Evolutionary conservation across 2,888 invertebrate species (phyloP).

Genomic region (Mycalesis mineus): DNA sequence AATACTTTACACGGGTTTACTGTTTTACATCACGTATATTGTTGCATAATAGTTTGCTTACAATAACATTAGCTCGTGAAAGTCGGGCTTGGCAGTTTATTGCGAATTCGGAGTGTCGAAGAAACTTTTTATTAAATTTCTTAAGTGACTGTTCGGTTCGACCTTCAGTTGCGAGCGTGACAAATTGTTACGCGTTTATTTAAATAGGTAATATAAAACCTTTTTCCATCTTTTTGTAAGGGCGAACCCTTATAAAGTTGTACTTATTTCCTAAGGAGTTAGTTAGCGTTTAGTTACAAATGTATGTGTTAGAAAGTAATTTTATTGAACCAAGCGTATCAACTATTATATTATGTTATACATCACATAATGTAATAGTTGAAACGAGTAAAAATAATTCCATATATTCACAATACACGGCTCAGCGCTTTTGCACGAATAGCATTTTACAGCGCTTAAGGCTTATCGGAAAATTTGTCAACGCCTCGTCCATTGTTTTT

Average conservation of each 20-base stretch:
- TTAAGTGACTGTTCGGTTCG: conserved; percentile 28
- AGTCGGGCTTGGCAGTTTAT: conserved; percentile 20
- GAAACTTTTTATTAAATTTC: conserved; percentile 32
- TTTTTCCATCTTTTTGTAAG: neutral
- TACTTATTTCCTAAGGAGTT: no score
- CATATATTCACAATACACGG: no score
- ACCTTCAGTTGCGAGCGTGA: conserved; percentile 20
- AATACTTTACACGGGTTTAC: neutral
- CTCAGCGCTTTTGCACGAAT: conserved; percentile 38
- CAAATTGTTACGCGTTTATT: conserved; percentile 24
- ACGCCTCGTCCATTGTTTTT: conserved; percentile 39
- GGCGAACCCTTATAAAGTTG: no score
- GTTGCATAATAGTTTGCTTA: conserved; percentile 4
- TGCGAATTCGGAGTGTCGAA: conserved; percentile 27
- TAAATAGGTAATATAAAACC: conserved; percentile 11
- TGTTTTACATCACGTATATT: neutral
- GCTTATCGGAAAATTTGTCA: conserved; percentile 51
- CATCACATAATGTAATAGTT: no score
- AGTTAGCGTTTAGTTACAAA: no score
- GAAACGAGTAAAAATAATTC: no score
- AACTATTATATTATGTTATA: no score
- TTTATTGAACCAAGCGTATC: no score
- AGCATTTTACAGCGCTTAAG: conserved; percentile 44
- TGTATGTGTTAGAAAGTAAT: no score
- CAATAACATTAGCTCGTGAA: conserved; percentile 21